Conservation (phyloP, 2,113 vertebrate species). For the Fulmarus glacialis region DNA sequence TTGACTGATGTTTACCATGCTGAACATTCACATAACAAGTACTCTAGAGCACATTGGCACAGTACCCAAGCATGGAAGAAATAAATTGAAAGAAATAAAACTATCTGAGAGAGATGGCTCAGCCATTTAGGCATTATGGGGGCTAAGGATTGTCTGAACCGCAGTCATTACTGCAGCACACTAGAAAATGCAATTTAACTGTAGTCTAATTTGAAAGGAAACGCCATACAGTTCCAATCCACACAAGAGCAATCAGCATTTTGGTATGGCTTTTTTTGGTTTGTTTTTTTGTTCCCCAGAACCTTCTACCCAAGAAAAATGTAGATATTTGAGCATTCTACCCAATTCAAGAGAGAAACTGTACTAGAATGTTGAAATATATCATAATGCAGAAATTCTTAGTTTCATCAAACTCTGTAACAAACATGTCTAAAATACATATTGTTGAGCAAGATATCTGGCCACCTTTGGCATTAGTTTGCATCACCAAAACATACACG, state of each 20-base stretch:
- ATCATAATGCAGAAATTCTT: background rate
- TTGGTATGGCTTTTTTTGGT: background rate
- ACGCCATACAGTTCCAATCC: background rate
- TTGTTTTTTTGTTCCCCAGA: background rate
- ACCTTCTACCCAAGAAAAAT: background rate
- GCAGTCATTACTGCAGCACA: background rate
- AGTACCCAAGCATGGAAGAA: background rate
- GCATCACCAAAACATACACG: background rate
- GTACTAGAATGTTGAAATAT: background rate
- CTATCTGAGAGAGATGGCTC: background rate
- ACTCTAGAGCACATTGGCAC: fast-evolving
- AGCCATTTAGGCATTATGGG: background rate
- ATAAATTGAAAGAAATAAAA: background rate
- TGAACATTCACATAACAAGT: background rate
- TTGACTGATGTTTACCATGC: background rate
- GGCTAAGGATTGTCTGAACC: background rate
- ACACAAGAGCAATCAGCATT: background rate
- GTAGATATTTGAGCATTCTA: background rate
- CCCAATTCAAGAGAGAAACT: background rate
- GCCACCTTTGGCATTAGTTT: background rate
- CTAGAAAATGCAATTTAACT: background rate
- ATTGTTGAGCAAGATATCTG: background rate
- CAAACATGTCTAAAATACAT: background rate
- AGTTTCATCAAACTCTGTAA: background rate
- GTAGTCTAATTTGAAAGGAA: background rate